Conservation (phyloP, 2,888 invertebrate genomes). For the Plagodis dolabraria region DNA sequence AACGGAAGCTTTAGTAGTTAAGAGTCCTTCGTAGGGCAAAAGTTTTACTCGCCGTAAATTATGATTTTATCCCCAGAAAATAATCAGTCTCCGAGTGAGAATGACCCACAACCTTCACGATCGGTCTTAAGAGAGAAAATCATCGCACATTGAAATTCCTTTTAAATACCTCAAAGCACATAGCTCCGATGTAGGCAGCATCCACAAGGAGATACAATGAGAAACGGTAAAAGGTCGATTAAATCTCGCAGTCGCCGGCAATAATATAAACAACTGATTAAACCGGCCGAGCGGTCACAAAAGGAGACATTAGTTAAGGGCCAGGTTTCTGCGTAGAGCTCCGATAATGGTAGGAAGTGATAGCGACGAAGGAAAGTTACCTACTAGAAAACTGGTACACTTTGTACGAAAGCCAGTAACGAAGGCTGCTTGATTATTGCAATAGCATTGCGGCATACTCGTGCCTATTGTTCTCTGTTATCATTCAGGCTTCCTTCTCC, state of each 20-base stretch:
- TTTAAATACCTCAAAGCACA: background rate
- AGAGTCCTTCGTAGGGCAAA: too few species aligned
- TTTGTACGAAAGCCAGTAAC: slow-evolving; percentile 55
- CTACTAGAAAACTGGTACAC: slow-evolving; percentile 62
- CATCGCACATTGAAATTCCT: background rate
- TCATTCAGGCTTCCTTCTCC: slow-evolving; percentile 45
- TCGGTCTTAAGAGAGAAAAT: background rate
- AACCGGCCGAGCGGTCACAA: slow-evolving; percentile 73
- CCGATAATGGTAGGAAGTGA: slow-evolving; percentile 78
- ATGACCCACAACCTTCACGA: too few species aligned
- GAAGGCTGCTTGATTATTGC: slow-evolving; percentile 53
- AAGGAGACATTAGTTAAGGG: slow-evolving; percentile 81
- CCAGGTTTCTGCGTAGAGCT: slow-evolving; percentile 61
- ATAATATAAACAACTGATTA: slow-evolving; percentile 84
- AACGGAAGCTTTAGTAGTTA: too few species aligned
- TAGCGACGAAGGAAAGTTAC: slow-evolving; percentile 54
- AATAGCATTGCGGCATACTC: slow-evolving; percentile 38
- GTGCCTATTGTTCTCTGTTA: slow-evolving; percentile 52
- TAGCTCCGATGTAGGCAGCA: slow-evolving; percentile 3
- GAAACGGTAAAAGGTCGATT: slow-evolving; percentile 79
- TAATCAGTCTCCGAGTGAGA: too few species aligned
- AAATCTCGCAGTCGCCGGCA: slow-evolving; percentile 74
- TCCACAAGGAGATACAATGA: slow-evolving; percentile 58
- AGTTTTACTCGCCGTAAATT: too few species aligned
- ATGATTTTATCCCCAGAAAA: too few species aligned